Conservation (phyloP, 2,797 vertebrate genomes). For the Amblyraja radiata region DNA sequence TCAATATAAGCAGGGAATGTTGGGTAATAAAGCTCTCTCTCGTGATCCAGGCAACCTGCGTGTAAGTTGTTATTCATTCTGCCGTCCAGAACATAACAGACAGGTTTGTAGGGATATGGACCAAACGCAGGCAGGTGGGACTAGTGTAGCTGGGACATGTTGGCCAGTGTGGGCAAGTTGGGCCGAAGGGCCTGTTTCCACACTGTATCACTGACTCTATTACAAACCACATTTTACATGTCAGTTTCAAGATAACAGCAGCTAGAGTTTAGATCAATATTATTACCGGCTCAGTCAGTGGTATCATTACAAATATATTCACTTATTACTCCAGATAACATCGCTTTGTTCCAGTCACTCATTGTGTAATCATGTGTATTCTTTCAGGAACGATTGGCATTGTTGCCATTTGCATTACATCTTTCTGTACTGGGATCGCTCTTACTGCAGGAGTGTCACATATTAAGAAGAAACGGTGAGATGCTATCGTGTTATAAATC, state of each 20-base stretch:
- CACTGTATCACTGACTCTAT: too few species aligned
- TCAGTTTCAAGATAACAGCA: neutral
- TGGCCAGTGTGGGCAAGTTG: too few species aligned
- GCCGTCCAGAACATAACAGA: too few species aligned
- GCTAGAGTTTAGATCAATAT: neutral
- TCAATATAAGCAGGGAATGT: too few species aligned
- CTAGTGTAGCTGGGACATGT: too few species aligned
- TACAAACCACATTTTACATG: neutral
- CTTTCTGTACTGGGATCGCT: neutral
- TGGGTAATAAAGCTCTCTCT: too few species aligned
- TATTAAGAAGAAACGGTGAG: constrained; percentile 5
- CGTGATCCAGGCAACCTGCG: too few species aligned
- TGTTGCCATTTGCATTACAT: neutral
- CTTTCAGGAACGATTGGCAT: neutral
- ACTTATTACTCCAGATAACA: neutral
- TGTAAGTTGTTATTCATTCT: too few species aligned
- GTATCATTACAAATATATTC: too few species aligned
- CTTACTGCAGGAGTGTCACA: neutral
- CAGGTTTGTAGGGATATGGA: too few species aligned
- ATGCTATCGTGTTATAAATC: neutral
- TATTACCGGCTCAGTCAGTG: neutral
- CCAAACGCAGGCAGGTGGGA: too few species aligned
- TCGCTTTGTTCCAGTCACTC: neutral
- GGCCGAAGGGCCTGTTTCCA: too few species aligned
- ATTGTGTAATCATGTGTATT: neutral